These are phyloP conservation scores for Anoplopoma fimbria DNA, from an alignment of 2,113 vertebrate genomes.

Conservation along the genomic window DNA sequence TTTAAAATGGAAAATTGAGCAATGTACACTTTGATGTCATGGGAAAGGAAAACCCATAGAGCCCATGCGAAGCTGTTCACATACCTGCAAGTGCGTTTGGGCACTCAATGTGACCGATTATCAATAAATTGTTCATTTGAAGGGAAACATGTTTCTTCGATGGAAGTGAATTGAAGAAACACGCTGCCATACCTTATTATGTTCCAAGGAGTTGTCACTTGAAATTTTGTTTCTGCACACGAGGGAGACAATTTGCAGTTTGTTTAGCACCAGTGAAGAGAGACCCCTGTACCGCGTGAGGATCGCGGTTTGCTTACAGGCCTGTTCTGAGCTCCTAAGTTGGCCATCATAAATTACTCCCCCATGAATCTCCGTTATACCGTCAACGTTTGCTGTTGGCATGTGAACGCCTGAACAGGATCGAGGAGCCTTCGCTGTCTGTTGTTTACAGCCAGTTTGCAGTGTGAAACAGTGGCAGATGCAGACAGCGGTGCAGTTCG, in stretches of 20 bases:
- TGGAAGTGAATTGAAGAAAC: constrained; percentile 96
- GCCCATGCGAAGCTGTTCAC: constrained; percentile 95
- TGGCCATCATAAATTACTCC: constrained; percentile 50
- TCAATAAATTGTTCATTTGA: constrained; percentile 99
- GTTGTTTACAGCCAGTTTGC: constrained; percentile 61
- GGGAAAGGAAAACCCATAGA: constrained; percentile 92
- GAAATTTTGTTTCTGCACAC: constrained; percentile 71
- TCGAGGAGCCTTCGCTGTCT: constrained; percentile 56
- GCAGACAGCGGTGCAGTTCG: constrained; percentile 28
- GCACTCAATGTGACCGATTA: constrained; percentile 95
- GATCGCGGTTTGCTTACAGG: constrained; percentile 75
- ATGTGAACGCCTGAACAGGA: constrained; percentile 61
- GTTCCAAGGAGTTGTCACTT: constrained; percentile 83
- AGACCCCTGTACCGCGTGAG: constrained; percentile 66
- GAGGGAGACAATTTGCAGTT: constrained; percentile 70
- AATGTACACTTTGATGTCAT: constrained; percentile 98
- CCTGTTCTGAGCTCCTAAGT: constrained; percentile 66
- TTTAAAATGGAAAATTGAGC: constrained; percentile 98
- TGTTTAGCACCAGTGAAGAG: constrained; percentile 76
- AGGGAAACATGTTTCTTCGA: constrained; percentile 96
- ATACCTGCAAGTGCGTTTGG: constrained; percentile 89
- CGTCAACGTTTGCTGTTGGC: constrained; percentile 58
- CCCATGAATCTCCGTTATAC: constrained; percentile 22
- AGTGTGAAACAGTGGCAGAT: constrained; percentile 33
- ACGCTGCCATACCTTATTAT: constrained; percentile 83